Conservation (phyloP, 2,113 vertebrate genomes). For the Camelus dromedarius region DNA sequence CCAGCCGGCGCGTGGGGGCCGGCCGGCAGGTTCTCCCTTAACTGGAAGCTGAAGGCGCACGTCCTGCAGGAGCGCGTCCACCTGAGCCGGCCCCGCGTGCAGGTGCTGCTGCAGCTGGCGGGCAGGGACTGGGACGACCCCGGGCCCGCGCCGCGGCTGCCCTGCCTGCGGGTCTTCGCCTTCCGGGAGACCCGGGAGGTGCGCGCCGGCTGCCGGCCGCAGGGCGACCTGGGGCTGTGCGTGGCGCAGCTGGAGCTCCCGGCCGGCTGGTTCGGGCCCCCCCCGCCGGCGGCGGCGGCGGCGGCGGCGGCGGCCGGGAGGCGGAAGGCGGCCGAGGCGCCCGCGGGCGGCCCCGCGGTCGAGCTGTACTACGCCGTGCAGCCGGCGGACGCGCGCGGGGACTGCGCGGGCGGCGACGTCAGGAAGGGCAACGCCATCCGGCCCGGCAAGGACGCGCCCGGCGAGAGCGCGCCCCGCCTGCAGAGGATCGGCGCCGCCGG, state of each 20-base stretch:
- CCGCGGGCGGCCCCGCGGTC: constrained; percentile 92
- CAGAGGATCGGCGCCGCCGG: constrained; percentile 91
- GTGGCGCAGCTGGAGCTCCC: constrained; percentile 94
- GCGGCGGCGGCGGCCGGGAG: constrained; percentile 88
- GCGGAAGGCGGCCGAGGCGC: constrained; percentile 85
- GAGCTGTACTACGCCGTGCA: constrained; percentile 96
- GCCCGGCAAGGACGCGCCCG: constrained; percentile 90
- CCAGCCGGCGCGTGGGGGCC: constrained; percentile 86
- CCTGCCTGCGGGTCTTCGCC: constrained; percentile 93
- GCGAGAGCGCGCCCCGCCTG: constrained; percentile 88
- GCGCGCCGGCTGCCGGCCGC: constrained; percentile 91
- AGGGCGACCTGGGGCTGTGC: constrained; percentile 94
- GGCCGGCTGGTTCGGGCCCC: constrained; percentile 91
- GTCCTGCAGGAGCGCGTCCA: constrained; percentile 91
- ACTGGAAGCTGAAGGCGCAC: constrained; percentile 94
- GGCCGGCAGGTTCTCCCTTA: constrained; percentile 89
- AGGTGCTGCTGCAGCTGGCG: constrained; percentile 93
- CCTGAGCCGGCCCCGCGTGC: constrained; percentile 91
- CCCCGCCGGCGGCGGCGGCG: constrained; percentile 87
- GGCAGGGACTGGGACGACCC: constrained; percentile 96
- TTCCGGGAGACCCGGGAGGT: constrained; percentile 91
- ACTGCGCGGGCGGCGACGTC: constrained; percentile 90
- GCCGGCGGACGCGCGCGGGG: constrained; percentile 85
- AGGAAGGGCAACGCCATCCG: constrained; percentile 91
- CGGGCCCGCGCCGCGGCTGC: constrained; percentile 88